Conservation (phyloP, 1,140 invertebrate genomes). For the Pollicipes pollicipes region DNA sequence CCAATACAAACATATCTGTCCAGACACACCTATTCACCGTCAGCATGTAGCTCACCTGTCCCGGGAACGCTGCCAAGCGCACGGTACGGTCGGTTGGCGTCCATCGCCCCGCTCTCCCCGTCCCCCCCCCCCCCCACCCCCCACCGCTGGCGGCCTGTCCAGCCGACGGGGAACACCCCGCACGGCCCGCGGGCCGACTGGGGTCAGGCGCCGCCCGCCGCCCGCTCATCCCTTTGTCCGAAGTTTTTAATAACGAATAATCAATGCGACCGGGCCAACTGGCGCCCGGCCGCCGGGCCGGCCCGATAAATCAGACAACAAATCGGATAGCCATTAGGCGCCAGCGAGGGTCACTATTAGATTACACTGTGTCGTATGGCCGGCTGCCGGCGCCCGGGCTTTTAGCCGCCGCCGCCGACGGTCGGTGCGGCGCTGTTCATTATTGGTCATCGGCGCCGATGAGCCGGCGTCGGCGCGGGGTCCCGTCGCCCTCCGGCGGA, state of each 20-base stretch:
- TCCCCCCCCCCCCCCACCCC: too few species aligned
- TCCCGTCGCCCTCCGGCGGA: too few species aligned
- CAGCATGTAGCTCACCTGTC: too few species aligned
- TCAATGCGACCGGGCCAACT: background rate
- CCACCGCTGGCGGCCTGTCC: too few species aligned
- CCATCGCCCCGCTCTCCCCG: background rate
- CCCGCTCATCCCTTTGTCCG: background rate
- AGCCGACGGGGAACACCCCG: too few species aligned
- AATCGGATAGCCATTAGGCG: background rate
- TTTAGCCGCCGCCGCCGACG: background rate
- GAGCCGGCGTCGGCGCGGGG: too few species aligned
- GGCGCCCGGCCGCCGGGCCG: too few species aligned
- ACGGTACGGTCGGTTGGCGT: background rate
- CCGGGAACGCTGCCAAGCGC: too few species aligned
- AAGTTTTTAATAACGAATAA: constrained; percentile 1
- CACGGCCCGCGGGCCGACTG: background rate
- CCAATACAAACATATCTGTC: too few species aligned
- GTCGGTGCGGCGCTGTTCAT: background rate
- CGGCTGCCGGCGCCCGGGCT: background rate
- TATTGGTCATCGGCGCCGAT: background rate
- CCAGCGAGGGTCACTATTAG: background rate
- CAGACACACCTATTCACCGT: too few species aligned
- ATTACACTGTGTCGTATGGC: background rate
- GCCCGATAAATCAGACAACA: background rate
- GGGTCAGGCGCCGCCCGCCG: too few species aligned